phyloP scores from a whole-genome alignment of 2,888 invertebrate genomes.

The Perithous albicinctus region DNA sequence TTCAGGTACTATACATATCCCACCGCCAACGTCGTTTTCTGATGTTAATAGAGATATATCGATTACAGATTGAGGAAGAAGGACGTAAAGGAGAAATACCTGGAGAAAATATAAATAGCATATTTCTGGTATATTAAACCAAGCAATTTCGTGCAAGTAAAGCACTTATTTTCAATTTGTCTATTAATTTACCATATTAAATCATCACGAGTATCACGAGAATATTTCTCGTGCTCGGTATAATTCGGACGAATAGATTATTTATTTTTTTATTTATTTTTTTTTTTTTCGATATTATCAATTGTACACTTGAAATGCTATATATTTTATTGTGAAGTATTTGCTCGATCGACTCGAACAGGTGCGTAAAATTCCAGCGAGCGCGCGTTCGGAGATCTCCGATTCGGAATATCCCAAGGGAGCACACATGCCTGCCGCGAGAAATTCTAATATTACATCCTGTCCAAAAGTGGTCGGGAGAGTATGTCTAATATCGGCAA shows the following conservation, averaged over 20 bases:
- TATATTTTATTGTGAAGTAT: conserved; percentile 33
- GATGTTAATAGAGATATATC: conserved; percentile 57
- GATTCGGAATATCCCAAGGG: neutral
- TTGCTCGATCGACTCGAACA: conserved; percentile 33
- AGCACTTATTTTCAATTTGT: neutral
- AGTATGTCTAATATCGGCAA: neutral
- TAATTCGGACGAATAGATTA: too few relatives aligned
- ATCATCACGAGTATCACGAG: neutral
- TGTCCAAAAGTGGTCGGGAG: neutral
- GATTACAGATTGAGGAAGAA: conserved; percentile 44
- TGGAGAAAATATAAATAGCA: conserved; percentile 35
- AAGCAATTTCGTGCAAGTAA: conserved; percentile 26
- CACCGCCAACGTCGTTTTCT: conserved; percentile 19
- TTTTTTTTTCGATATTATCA: too few relatives aligned
- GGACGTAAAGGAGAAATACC: conserved; percentile 18
- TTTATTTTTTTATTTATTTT: too few relatives aligned
- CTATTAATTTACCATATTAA: neutral
- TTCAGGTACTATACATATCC: conserved; percentile 44
- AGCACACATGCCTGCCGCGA: neutral
- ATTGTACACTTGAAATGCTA: neutral
- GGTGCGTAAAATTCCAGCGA: conserved; percentile 25
- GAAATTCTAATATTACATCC: conserved; percentile 23
- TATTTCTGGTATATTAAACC: conserved; percentile 41
- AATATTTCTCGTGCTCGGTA: neutral
- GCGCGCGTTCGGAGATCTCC: neutral